Evolutionary conservation across 2,113 vertebrate genomes (phyloP).

Genomic region (Chloropsis cyanopogon): DNA sequence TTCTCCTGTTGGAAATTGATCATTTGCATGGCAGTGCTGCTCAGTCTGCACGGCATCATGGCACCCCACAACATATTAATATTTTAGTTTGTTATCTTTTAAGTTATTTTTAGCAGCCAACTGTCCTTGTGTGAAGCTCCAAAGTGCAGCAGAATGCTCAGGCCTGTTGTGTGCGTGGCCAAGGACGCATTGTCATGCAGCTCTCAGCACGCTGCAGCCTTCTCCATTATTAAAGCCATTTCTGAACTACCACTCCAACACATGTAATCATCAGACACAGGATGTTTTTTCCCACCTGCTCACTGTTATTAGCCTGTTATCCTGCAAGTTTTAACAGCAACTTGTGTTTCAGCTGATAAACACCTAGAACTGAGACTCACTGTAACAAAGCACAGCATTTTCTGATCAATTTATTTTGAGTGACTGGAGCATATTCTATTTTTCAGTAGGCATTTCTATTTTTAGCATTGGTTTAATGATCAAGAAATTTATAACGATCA

Average conservation of each 20-base stretch:
- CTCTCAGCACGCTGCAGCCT: constrained; percentile 22
- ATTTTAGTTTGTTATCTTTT: not conserved
- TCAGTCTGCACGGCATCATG: not conserved
- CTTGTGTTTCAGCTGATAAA: not conserved
- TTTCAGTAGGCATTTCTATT: not conserved
- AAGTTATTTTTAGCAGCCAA: constrained; percentile 3
- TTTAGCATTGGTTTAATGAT: not conserved
- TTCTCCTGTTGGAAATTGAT: not conserved
- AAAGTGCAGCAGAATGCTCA: not conserved
- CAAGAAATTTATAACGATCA: not conserved
- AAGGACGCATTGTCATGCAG: not conserved
- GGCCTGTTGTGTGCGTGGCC: not conserved
- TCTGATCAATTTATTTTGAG: not conserved
- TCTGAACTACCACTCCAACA: not conserved
- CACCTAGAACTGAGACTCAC: not conserved
- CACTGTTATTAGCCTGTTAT: not conserved
- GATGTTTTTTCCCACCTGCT: constrained; percentile 10
- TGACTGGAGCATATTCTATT: not conserved
- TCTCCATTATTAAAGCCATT: not conserved
- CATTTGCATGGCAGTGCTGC: not conserved
- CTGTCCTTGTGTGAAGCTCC: not conserved
- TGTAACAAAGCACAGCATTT: not conserved
- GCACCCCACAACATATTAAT: not conserved
- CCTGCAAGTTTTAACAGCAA: not conserved
- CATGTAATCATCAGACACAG: not conserved